Evolutionary conservation across 1,140 invertebrate genomes (phyloP).

Genomic region (Homarus americanus): DNA sequence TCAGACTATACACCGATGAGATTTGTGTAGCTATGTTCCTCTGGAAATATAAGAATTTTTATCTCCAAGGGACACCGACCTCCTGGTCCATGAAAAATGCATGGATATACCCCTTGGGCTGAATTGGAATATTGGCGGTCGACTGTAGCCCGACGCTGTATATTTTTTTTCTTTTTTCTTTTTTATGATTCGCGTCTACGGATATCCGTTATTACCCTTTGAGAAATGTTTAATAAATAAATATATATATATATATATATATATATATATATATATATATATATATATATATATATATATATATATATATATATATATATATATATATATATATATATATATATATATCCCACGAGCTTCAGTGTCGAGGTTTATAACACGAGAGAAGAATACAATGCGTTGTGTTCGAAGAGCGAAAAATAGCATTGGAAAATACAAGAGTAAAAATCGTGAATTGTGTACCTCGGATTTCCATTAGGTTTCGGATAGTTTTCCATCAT

Average conservation of each 20-base stretch:
- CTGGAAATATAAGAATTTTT: conserved; percentile 12
- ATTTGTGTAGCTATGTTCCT: background rate
- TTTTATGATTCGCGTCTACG: background rate
- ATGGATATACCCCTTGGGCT: conserved; percentile 14
- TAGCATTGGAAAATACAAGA: background rate
- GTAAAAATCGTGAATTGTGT: conserved; percentile 6
- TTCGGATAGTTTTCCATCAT: background rate
- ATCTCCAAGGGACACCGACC: conserved; percentile 9
- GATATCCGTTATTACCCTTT: background rate
- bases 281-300: too few relatives aligned
- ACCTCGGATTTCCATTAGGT: background rate
- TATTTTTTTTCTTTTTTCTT: background rate
- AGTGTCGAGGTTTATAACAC: background rate
- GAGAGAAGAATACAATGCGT: background rate
- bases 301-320: background rate
- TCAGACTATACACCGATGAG: background rate
- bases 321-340: background rate
- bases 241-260: background rate
- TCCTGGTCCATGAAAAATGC: conserved; percentile 17
- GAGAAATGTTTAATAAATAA: background rate
- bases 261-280: too few relatives aligned
- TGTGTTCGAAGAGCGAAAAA: background rate
- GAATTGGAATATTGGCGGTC: conserved; percentile 10
- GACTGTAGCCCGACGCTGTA: background rate
- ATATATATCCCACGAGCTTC: background rate